A percentile compares a stretch with the other conserved stretches of the same genome.
These are phyloP conservation scores for Tuta absoluta DNA, from an alignment of 2,888 invertebrate species.

Conservation along the genomic window DNA sequence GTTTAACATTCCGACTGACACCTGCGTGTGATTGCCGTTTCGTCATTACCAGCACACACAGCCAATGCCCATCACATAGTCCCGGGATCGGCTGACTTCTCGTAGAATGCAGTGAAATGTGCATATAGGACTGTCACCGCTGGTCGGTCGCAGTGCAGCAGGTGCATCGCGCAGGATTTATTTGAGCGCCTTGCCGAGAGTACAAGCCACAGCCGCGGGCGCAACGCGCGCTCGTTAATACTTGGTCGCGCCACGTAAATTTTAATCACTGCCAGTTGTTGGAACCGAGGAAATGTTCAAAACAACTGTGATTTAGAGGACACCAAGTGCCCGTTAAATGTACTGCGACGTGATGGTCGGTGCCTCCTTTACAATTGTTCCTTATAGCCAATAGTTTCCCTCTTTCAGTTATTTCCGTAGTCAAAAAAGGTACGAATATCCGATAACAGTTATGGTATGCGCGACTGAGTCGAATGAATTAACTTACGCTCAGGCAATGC, in stretches of 20 bases:
- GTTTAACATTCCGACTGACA: slow-evolving; percentile 74
- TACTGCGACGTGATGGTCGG: slow-evolving; percentile 44
- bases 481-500: slow-evolving; percentile 6
- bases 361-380: slow-evolving; percentile 38
- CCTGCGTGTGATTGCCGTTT: slow-evolving; percentile 70
- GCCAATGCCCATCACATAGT: slow-evolving; percentile 38
- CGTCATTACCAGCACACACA: slow-evolving; percentile 49
- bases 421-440: slow-evolving; percentile 25
- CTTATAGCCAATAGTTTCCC: background rate
- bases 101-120: slow-evolving; percentile 17
- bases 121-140: slow-evolving; percentile 17
- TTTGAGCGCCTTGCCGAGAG: slow-evolving; percentile 60
- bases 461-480: slow-evolving; percentile 21
- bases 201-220: slow-evolving; percentile 49
- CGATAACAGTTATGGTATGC: slow-evolving; percentile 10
- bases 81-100: slow-evolving; percentile 8
- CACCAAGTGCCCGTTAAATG: slow-evolving; percentile 50
- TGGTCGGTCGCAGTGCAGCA: slow-evolving; percentile 57
- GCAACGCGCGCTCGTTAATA: slow-evolving; percentile 77
- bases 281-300: slow-evolving; percentile 72
- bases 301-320: slow-evolving; percentile 76
- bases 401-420: background rate
- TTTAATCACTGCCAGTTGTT: slow-evolving; percentile 80
- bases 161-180: slow-evolving; percentile 79
- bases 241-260: slow-evolving; percentile 79